Conservation (phyloP, 64 coral and sea anemone genomes). For the Montipora cactus region DNA sequence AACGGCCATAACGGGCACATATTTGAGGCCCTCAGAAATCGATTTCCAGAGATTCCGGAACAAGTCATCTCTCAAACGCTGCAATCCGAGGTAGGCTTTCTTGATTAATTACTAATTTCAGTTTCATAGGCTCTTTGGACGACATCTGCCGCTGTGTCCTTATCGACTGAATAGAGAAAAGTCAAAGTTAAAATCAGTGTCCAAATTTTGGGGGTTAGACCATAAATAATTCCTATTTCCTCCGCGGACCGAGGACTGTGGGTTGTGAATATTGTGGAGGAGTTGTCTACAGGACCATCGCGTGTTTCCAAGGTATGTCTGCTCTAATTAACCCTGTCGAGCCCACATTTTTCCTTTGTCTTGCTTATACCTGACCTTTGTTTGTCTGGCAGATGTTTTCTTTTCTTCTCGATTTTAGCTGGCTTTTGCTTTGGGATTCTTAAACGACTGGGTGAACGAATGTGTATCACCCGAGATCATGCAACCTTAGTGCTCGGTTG, state of each 20-base stretch:
- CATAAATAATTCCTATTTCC: not conserved
- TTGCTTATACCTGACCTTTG: not conserved
- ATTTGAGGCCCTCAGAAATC: conserved; percentile 40
- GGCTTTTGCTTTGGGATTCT: not conserved
- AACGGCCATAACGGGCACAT: conserved; percentile 50
- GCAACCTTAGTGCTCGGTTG: not conserved
- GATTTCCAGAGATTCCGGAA: conserved; percentile 55
- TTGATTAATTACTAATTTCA: not conserved
- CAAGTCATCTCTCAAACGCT: conserved; percentile 48
- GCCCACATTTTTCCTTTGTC: not conserved
- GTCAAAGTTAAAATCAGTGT: not conserved
- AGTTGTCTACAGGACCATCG: conserved; percentile 21
- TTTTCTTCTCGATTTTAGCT: not conserved
- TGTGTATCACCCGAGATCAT: not conserved
- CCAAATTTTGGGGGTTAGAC: not conserved
- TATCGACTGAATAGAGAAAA: not conserved
- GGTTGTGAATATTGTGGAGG: conserved; percentile 1
- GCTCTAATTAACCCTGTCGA: not conserved
- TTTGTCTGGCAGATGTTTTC: too few relatives aligned
- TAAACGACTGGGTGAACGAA: not conserved
- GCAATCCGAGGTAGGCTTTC: conserved; percentile 20
- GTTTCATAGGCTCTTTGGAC: not conserved
- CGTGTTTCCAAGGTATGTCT: not conserved
- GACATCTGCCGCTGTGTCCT: not conserved
- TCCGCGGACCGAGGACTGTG: not conserved